phyloP scores from a whole-genome alignment of 2,113 vertebrate species.

The Phrynocephalus versicolor region DNA sequence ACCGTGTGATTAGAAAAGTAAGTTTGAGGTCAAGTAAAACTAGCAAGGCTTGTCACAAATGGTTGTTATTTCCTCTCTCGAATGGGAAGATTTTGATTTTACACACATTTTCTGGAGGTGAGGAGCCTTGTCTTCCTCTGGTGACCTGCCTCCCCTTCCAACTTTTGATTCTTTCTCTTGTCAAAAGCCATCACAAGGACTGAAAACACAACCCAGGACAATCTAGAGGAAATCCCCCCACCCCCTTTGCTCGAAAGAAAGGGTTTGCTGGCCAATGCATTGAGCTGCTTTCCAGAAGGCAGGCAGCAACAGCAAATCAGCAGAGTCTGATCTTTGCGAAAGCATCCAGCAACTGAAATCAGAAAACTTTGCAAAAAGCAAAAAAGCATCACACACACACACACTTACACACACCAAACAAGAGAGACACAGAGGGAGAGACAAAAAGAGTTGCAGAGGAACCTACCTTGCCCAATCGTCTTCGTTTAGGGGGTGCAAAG shows the following conservation, averaged over 20 bases:
- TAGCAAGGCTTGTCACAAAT: conserved; percentile 42
- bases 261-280: conserved; percentile 43
- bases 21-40: conserved; percentile 55
- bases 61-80: conserved; percentile 17
- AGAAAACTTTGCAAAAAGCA: conserved; percentile 76
- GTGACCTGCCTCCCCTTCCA: conserved; percentile 41
- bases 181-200: conserved; percentile 64
- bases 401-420: conserved; percentile 15
- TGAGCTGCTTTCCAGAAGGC: conserved; percentile 62
- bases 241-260: conserved; percentile 43
- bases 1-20: not conserved
- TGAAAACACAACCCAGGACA: conserved; percentile 60
- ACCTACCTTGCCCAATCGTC: conserved; percentile 82
- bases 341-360: conserved; percentile 71
- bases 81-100: not conserved
- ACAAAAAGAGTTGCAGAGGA: conserved; percentile 57
- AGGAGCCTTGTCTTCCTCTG: conserved; percentile 15
- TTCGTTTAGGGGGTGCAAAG: conserved; percentile 76
- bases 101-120: not conserved
- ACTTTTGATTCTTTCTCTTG: not conserved
- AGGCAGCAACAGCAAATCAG: conserved; percentile 64
- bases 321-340: conserved; percentile 65
- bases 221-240: conserved; percentile 62
- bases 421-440: not conserved
- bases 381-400: conserved; percentile 65